Evolutionary conservation across 2,888 invertebrate genomes (phyloP), one percentile per base, ranked within the genome.

Genomic region (Folsomia candida): DNA sequence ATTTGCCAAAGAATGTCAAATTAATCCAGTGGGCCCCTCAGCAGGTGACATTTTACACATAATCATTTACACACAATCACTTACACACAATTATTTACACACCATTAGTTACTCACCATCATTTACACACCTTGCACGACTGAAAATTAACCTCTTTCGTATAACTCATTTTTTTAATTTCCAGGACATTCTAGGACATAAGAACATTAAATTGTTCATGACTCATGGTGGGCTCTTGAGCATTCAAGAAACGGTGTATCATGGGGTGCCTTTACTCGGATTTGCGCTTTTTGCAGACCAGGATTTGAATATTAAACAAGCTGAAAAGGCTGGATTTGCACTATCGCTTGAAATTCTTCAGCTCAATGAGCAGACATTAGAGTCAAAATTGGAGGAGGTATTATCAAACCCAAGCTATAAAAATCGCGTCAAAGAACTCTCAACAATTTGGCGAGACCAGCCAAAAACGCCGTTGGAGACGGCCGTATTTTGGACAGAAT

Each of bases 21-120:
- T 83, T 86, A 3, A 82, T 84, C 68, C 87, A 87, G 75, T 91
- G 90, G 90, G 80, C 90, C 78, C 92, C 93, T 0, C 93, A 93
- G 81, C 88, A 89, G n/a, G n/a, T n/a, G n/a, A n/a, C 93, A 80
- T 84, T 93, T n/a, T n/a, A n/a, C n/a, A n/a, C n/a, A n/a, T 79
- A 90, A 91, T 60, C n/a, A n/a, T n/a, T n/a, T n/a, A n/a, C n/a
- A n/a, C n/a, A n/a, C n/a, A n/a, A n/a, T n/a, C n/a, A n/a, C n/a
- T n/a, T n/a, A n/a, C n/a, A n/a, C n/a, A n/a, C n/a, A n/a, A n/a
- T n/a, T n/a, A n/a, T n/a, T n/a, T n/a, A n/a, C n/a, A n/a, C n/a
- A n/a, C n/a, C n/a, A n/a, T n/a, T n/a, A n/a, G n/a, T n/a, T n/a
- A n/a, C n/a, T n/a, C n/a, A n/a, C n/a, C n/a, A n/a, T n/a, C n/a